phyloP scores from a whole-genome alignment of 2,113 vertebrate species.

The Gymnogyps californianus region DNA sequence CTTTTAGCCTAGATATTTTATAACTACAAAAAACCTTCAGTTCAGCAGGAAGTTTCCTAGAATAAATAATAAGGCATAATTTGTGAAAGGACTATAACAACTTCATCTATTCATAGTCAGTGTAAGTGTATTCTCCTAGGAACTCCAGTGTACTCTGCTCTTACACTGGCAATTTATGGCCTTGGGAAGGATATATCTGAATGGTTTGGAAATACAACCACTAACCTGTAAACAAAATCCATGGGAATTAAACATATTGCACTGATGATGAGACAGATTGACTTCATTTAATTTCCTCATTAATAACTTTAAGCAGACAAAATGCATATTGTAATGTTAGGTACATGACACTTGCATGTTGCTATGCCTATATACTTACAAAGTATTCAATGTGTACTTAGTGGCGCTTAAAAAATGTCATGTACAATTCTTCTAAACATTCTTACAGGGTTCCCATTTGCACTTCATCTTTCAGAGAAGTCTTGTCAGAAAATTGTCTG shows the following conservation, averaged over 20 bases:
- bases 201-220: neutral
- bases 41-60: neutral
- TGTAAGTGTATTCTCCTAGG: conserved; percentile 9
- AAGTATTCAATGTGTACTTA: conserved; percentile 84
- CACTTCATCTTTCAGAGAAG: conserved; percentile 78
- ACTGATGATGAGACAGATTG: conserved; percentile 54
- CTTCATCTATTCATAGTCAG: neutral
- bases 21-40: neutral
- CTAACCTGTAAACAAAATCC: conserved; percentile 10
- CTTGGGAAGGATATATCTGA: conserved; percentile 56
- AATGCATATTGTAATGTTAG: conserved; percentile 84
- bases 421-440: conserved; percentile 79
- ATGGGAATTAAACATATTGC: conserved; percentile 66
- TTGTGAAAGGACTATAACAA: neutral
- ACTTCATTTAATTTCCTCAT: conserved; percentile 51
- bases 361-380: conserved; percentile 84
- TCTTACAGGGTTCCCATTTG: conserved; percentile 81
- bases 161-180: conserved; percentile 4
- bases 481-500: conserved; percentile 79
- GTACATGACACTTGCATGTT: conserved; percentile 85
- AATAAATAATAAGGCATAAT: conserved; percentile 9
- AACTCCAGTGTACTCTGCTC: neutral
- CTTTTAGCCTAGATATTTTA: neutral
- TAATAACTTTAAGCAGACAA: conserved; percentile 67
- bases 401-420: conserved; percentile 80